phyloP scores from a whole-genome alignment of 2,888 invertebrate genomes.

The Tachina lurida region DNA sequence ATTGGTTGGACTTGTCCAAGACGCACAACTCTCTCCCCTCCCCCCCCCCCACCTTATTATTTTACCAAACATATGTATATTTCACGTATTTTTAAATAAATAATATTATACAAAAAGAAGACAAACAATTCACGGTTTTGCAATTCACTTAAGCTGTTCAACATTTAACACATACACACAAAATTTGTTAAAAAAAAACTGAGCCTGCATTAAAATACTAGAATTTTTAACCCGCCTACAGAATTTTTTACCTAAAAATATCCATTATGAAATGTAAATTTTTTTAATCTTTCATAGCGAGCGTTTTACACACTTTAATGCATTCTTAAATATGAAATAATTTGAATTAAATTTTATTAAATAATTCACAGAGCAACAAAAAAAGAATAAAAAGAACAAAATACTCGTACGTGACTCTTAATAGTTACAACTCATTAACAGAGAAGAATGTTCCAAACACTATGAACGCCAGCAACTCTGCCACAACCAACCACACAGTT shows the following conservation, averaged over 20 bases:
- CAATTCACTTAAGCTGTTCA: not conserved
- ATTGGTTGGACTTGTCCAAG: too few species aligned
- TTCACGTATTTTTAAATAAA: too few species aligned
- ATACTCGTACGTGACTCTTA: conserved; percentile 56
- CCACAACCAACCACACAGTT: conserved; percentile 24
- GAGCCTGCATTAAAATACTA: conserved; percentile 26
- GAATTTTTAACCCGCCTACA: conserved; percentile 36
- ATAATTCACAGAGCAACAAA: not conserved
- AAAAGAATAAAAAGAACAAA: conserved; percentile 28
- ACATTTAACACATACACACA: not conserved
- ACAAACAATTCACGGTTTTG: too few species aligned
- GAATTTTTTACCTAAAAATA: not conserved
- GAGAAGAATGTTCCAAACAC: conserved; percentile 28
- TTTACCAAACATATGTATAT: too few species aligned
- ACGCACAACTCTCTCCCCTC: too few species aligned
- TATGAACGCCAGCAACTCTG: not conserved
- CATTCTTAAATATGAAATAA: conserved; percentile 31
- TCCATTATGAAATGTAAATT: not conserved
- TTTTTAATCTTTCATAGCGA: not conserved
- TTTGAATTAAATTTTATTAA: conserved; percentile 31
- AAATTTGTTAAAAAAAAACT: not conserved
- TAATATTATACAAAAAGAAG: too few species aligned
- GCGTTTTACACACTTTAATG: conserved; percentile 16
- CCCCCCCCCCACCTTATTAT: too few species aligned
- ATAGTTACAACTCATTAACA: conserved; percentile 65